Evolutionary conservation across 2,888 invertebrate genomes (phyloP).

Genomic region (Spodoptera picta): DNA sequence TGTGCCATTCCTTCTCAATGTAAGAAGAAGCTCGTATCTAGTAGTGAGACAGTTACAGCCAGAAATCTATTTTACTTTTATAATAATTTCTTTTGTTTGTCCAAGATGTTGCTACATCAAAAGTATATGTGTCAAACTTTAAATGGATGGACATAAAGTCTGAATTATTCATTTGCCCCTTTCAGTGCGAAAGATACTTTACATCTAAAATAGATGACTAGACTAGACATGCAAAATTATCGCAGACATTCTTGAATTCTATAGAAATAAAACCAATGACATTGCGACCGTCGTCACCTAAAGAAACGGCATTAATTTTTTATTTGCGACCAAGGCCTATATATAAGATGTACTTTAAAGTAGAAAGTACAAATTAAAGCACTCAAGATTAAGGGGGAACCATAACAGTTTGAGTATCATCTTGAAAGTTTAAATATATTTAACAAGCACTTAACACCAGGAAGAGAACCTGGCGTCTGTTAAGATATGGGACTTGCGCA

Average conservation of each 20-base stretch:
- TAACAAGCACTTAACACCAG: constrained; percentile 25
- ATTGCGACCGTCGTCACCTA: neutral
- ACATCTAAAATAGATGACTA: neutral
- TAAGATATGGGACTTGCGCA: neutral
- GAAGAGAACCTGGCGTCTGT: neutral
- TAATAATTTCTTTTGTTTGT: neutral
- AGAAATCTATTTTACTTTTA: constrained; percentile 6
- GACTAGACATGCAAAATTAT: too few species aligned
- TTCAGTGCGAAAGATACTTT: neutral
- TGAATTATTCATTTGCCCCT: constrained; percentile 9
- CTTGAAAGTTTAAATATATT: constrained; percentile 29
- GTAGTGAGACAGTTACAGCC: neutral
- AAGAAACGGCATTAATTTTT: neutral
- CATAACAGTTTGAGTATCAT: constrained; percentile 23
- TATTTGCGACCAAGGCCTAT: neutral
- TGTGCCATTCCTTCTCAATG: too few species aligned
- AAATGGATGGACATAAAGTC: constrained; percentile 14
- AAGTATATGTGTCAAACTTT: constrained; percentile 1
- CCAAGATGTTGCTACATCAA: neutral
- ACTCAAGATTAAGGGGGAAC: constrained; percentile 14
- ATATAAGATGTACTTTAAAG: constrained; percentile 12
- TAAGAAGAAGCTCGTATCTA: too few species aligned
- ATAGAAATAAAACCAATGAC: neutral
- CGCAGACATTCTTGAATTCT: neutral
- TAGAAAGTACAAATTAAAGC: constrained; percentile 22